phyloP scores from a whole-genome alignment of 2,113 vertebrate genomes.

The Albula goreensis region DNA sequence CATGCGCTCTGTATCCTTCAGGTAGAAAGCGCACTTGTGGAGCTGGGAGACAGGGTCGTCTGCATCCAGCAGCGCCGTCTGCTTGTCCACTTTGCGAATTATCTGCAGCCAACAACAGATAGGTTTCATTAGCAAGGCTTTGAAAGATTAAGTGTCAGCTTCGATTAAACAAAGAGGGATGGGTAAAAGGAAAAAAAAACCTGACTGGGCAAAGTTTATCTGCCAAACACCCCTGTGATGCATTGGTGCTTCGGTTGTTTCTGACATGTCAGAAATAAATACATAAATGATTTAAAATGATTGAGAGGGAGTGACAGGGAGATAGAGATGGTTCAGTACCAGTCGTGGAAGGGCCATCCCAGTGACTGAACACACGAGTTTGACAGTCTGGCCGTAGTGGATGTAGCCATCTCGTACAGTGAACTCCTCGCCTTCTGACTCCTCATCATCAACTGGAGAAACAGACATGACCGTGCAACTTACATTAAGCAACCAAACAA shows the following conservation, averaged over 20 bases:
- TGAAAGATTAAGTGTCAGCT: background rate
- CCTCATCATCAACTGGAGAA: slow-evolving; percentile 92
- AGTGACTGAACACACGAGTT: slow-evolving; percentile 97
- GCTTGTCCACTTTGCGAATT: slow-evolving; percentile 98
- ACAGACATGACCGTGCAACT: slow-evolving; percentile 15
- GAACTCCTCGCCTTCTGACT: slow-evolving; percentile 98
- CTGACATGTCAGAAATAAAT: background rate
- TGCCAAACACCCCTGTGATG: background rate
- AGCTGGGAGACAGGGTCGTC: slow-evolving; percentile 98
- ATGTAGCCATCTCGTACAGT: slow-evolving; percentile 98
- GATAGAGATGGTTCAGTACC: slow-evolving; percentile 70
- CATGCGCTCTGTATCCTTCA: slow-evolving; percentile 99
- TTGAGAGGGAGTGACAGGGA: background rate
- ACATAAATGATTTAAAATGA: background rate
- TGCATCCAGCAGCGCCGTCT: slow-evolving; percentile 94
- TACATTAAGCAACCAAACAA: too few relatives aligned
- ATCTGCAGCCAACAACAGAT: slow-evolving; percentile 71
- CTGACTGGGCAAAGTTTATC: background rate
- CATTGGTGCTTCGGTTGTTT: background rate
- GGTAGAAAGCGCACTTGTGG: slow-evolving; percentile 99
- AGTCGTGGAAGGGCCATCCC: slow-evolving; percentile 98
- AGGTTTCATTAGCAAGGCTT: slow-evolving; percentile 6
- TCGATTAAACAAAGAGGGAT: background rate
- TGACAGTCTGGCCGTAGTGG: slow-evolving; percentile 98
- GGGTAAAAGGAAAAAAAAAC: background rate